Conservation (phyloP, 2,888 invertebrate species). For the Drymonia ruficornis region DNA sequence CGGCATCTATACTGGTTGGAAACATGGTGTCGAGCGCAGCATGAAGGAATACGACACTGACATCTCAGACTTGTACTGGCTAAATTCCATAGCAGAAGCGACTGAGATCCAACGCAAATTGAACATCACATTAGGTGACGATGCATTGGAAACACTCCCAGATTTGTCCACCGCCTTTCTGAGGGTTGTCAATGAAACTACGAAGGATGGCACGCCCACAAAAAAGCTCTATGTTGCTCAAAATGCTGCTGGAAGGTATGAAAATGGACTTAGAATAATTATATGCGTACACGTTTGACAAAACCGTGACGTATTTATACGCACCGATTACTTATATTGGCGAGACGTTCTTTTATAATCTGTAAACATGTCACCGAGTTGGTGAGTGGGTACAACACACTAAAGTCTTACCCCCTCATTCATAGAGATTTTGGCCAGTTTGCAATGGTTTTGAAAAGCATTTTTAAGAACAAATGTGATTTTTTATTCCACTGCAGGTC, state of each 20-base stretch:
- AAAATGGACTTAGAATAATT: not conserved
- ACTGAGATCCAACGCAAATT: constrained; percentile 86
- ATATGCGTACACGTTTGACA: not conserved
- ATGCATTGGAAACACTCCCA: constrained; percentile 58
- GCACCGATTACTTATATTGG: too few relatives aligned
- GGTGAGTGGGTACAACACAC: too few relatives aligned
- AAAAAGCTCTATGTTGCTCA: constrained; percentile 90
- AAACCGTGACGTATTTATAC: too few relatives aligned
- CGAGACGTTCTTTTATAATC: too few relatives aligned
- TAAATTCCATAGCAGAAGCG: constrained; percentile 91
- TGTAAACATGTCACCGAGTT: too few relatives aligned
- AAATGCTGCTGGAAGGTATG: constrained; percentile 90
- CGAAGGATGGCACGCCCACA: constrained; percentile 57
- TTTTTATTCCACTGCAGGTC: too few relatives aligned
- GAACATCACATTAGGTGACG: constrained; percentile 69
- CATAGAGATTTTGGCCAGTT: too few relatives aligned
- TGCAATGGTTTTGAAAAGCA: too few relatives aligned
- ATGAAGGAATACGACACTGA: constrained; percentile 85
- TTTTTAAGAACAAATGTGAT: too few relatives aligned
- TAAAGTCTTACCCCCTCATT: too few relatives aligned
- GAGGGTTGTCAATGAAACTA: constrained; percentile 82
- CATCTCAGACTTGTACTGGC: constrained; percentile 88
- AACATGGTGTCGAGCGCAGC: constrained; percentile 87
- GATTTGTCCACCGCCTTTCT: constrained; percentile 86
- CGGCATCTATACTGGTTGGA: constrained; percentile 91